These are phyloP conservation scores for Heterotis niloticus DNA, from an alignment of 2,113 vertebrate species.

Conservation along the genomic window DNA sequence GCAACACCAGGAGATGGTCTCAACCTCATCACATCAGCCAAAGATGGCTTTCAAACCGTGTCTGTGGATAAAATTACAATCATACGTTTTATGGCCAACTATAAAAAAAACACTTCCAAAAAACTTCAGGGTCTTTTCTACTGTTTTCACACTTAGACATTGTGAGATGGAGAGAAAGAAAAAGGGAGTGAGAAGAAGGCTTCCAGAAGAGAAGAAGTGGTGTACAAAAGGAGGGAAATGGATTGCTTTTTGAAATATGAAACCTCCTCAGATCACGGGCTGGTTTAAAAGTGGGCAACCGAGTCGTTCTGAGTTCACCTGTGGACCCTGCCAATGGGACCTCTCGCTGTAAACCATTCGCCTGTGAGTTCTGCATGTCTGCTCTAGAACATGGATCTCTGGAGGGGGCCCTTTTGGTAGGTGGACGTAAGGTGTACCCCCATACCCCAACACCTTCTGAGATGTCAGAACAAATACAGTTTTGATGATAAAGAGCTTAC, in stretches of 20 bases:
- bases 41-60: background rate
- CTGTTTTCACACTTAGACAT: background rate
- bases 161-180: background rate
- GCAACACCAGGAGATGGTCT: background rate
- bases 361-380: constrained; percentile 52
- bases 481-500: no score
- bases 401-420: background rate
- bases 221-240: constrained; percentile 22
- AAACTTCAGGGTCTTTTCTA: background rate
- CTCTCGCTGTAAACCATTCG: constrained; percentile 45
- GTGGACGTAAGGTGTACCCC: no score
- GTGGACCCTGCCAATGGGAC: constrained; percentile 29
- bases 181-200: constrained; percentile 39
- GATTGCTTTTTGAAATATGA: constrained; percentile 29
- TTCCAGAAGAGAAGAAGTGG: background rate
- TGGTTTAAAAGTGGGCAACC: constrained; percentile 40
- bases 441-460: no score
- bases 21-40: background rate
- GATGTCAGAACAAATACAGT: no score
- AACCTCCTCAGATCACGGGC: constrained; percentile 42
- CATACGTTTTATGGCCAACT: background rate
- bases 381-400: constrained; percentile 3
- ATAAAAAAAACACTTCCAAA: background rate
- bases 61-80: background rate
- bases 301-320: constrained; percentile 55